Evolutionary conservation across 64 coral and sea anemone genomes (phyloP), one percentile per base, ranked within the genome.

Genomic region (Hydrozoanthus tunicans): DNA sequence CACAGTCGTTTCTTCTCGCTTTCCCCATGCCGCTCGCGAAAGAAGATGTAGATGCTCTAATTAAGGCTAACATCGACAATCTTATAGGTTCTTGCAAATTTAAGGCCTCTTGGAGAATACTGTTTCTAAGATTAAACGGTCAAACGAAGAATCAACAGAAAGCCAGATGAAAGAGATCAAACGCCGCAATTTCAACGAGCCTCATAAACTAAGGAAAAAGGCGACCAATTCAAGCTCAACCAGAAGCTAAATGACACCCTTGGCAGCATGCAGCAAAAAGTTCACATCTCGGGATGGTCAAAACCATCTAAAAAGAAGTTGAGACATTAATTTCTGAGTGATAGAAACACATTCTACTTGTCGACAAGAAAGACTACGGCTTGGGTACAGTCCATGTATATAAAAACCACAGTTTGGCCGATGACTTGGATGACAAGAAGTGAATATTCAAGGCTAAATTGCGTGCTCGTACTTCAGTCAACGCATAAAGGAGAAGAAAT

Each of bases 131-230:
- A 73, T 86, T 0, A 92, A 92, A 57, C 25, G 62, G n/a, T 65
- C 81, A 3, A 60, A 67, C 10, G 58, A 25, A 51, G 70, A 83
- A 26, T 73, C 79, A 6, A 53, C 80, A 7, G 80, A 82, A 61
- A 32, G 59, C 5, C 91, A 92, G 8, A 71, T 83, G 15, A 56
- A 84, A 85, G 54, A 92, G 43, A 92, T 92, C 9, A 92, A 85
- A 9, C 75, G 73, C 57, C 56, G 84, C 56, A 83, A 68, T 20
- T 62, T 56, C 10, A 68, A 77, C 17, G 53, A 56, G 9, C 67
- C 57, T 0, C 72, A 58, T 51, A 83, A 51, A 15, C 79, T 86
- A 58, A 93, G 86, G 53, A 85, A 78, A 63, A 92, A 78, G 53
- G 80, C 71, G 3, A 92, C 58, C 91, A 84, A 55, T 92, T 75